Base-by-base conservation (phyloP, 2,113 vertebrate genomes). In the Lepus europaeus region DNA sequence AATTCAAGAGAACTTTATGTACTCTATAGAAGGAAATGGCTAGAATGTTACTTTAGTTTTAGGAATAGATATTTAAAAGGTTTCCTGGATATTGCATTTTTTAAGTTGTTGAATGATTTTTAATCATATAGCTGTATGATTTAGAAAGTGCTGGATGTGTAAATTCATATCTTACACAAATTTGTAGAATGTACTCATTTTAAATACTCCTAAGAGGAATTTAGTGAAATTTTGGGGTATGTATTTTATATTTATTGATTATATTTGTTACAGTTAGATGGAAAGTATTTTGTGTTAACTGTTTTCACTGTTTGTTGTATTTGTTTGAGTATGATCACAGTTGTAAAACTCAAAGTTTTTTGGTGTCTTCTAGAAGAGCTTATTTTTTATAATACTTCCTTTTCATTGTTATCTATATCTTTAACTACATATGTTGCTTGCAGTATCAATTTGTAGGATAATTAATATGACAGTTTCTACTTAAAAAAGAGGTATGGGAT, bases 181-280 rank as follows among this genome's bases (percentile, higher is more conserved):
- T 79, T 92, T 87, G 20, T 87, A 85, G 91, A 70, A 70, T 74
- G 87, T 59, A 87, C 19, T 31, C 87, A 64, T 23, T 76, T 77
- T 96, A 95, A 96, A 87, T 90, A 79, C 79, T 87, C 86, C 59
- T 69, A 29, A 94, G 90, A 45, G 78, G 82, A 97, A 95, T 36
- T 87, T 86, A 96, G 36, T 61, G 56, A 88, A 91, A 49, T 19
- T 29, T 94, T n/a, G 91, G 45, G 81, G 33, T 90, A 73, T 63
- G 20, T 89, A 0, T 78, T 97, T 96, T 89, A 82, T 25, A 86
- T 91, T 89, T 82, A 29, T 91, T 19, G 80, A 93, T 89, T 96
- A 11, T 0, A 20, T 83, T 96, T 90, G n/a, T 92, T 96, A 14
- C 85, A 97, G 94, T 53, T 76, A 97, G 97, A 95, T 74, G 53